These are phyloP conservation scores for Tachyglossus aculeatus DNA, from an alignment of 2,797 vertebrate species.

Conservation along the genomic window DNA sequence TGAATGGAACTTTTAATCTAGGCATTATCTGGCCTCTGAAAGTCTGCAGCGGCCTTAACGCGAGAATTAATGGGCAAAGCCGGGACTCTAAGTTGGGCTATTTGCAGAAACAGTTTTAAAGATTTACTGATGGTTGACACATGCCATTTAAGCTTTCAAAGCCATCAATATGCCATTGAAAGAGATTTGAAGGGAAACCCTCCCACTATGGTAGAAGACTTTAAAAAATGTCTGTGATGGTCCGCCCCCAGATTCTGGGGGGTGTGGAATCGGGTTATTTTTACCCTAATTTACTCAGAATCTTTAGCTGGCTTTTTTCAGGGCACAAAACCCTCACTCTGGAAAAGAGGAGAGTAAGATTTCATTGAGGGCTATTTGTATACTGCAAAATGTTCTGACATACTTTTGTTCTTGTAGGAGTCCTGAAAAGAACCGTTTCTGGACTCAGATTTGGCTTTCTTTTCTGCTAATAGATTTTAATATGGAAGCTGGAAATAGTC, in stretches of 20 bases:
- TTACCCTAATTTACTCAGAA: conserved; percentile 46
- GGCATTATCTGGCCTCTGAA: conserved; percentile 77
- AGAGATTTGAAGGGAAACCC: conserved; percentile 74
- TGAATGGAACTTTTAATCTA: conserved; percentile 80
- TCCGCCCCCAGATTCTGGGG: conserved; percentile 69
- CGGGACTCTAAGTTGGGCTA: conserved; percentile 67
- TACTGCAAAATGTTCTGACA: conserved; percentile 67
- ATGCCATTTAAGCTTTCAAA: conserved; percentile 80
- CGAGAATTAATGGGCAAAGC: conserved; percentile 79
- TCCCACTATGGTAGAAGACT: conserved; percentile 64
- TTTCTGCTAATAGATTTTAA: conserved; percentile 68
- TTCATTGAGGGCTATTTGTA: conserved; percentile 48
- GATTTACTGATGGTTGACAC: conserved; percentile 80
- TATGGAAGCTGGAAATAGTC: conserved; percentile 47
- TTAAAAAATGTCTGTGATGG: conserved; percentile 5
- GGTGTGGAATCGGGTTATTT: conserved; percentile 37
- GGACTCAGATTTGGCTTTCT: neutral
- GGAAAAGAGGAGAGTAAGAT: conserved; percentile 50
- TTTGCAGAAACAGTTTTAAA: conserved; percentile 77
- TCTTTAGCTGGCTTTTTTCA: conserved; percentile 60
- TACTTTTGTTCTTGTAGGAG: conserved; percentile 69
- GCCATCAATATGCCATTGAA: conserved; percentile 76
- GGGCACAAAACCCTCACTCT: conserved; percentile 60
- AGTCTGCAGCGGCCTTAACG: conserved; percentile 74
- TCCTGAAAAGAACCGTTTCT: conserved; percentile 66